A percentile compares a stretch with the other conserved stretches of the same genome.
These are phyloP conservation scores for Micoletzkya japonica DNA, from an alignment of 2,888 invertebrate species.

Conservation along the genomic window DNA sequence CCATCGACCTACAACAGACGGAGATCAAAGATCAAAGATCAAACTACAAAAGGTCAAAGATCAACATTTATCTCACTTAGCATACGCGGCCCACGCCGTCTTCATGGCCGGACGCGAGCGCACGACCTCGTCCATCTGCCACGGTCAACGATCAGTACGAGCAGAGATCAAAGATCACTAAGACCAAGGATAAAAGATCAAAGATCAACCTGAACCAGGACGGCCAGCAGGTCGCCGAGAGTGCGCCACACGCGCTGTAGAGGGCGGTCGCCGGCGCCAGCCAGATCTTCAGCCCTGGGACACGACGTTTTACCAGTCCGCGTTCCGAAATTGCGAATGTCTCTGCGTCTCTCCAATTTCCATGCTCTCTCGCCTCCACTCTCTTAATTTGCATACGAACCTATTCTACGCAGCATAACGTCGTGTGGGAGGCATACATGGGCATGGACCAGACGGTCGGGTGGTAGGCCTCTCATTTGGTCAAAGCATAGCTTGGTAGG, in stretches of 20 bases:
- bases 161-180: not conserved
- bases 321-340: too few relatives aligned
- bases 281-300: conserved; percentile 7
- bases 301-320: too few relatives aligned
- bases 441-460: too few relatives aligned
- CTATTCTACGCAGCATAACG: too few relatives aligned
- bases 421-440: too few relatives aligned
- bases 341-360: too few relatives aligned
- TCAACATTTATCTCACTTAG: not conserved
- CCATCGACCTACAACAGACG: conserved; percentile 37
- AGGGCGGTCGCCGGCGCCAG: not conserved
- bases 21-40: not conserved
- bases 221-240: conserved; percentile 50
- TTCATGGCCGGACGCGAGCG: conserved; percentile 7
- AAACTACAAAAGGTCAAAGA: not conserved
- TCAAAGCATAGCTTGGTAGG: too few relatives aligned
- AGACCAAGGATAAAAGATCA: not conserved
- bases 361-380: too few relatives aligned
- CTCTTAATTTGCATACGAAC: too few relatives aligned
- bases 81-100: conserved; percentile 17
- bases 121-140: conserved; percentile 23
- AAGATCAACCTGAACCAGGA: conserved; percentile 38
- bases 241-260: conserved; percentile 38
- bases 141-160: not conserved
- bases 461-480: too few relatives aligned